A percentile compares a stretch with the other conserved stretches of the same genome.
phyloP scores from a whole-genome alignment of 2,888 invertebrate genomes.

The Stenurella melanura region DNA sequence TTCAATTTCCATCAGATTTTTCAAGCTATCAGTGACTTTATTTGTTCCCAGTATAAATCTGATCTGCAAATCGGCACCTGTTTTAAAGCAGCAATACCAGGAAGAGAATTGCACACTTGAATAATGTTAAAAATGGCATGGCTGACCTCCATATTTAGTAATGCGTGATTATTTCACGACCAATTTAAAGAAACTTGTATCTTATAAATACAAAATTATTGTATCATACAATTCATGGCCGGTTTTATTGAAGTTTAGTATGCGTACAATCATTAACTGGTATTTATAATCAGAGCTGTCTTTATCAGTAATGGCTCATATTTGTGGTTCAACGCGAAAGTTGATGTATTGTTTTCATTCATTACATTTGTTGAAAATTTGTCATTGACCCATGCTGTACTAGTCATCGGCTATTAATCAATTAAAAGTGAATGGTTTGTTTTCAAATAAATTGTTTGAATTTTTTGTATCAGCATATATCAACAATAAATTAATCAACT shows the following conservation, averaged over 20 bases:
- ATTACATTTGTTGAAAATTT: neutral
- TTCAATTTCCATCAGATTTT: no score
- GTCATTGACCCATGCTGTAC: neutral
- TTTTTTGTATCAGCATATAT: neutral
- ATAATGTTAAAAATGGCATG: neutral
- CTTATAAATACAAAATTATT: neutral
- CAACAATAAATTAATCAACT: neutral
- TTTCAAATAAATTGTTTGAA: neutral
- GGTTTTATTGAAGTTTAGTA: neutral
- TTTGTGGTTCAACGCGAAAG: no score
- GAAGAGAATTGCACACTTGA: neutral
- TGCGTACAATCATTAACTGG: neutral
- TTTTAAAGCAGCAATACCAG: neutral
- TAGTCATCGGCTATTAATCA: neutral
- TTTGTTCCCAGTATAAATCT: no score
- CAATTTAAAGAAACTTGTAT: neutral
- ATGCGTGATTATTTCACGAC: neutral
- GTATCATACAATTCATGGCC: neutral
- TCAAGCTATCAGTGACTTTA: no score
- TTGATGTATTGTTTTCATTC: neutral
- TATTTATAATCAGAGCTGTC: neutral
- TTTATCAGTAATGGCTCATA: no score
- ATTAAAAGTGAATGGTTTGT: neutral
- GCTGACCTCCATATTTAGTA: neutral
- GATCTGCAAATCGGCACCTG: no score